Evolutionary conservation across 2,888 invertebrate species (phyloP), one percentile per base, ranked within the genome.

Genomic region (Crematogaster levior): DNA sequence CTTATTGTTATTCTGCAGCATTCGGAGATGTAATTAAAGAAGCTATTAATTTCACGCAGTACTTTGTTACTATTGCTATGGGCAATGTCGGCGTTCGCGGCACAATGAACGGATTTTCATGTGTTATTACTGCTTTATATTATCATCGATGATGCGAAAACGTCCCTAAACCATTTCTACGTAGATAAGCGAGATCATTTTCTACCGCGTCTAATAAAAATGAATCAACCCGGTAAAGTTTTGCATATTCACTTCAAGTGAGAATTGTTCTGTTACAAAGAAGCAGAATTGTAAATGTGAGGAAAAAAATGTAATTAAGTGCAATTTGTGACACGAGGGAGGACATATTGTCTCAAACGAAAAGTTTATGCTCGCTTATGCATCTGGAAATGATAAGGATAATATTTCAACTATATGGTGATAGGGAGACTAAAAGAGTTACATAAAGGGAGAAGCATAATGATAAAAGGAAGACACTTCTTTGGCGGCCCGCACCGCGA

Each of bases 151-250:
- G 56, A 43, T 68, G 70, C 56, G 56, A 56, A 21, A 75, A 53
- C 30, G 46, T 43, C 68, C 40, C 30, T 56, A 30, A 51, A 68
- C 48, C 24, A n/a, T 79, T 79, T 79, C 77, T 43, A 68, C 56
- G 43, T 79, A 56, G 68, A 79, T 68, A 68, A 79, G 77, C 77
- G 77, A 68, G 43, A 34, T 21, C 21, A 58, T 68, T 79, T 56
- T 66, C 10, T 75, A 66, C 27, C 51, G 51, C 40, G 40, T 53
- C 37, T 10, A 24, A 53, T 3, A n/a, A 21, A 56, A 74, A 66
- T 12, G n/a, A 43, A 37, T 30, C 6, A 77, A 48, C 18, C 18
- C 21, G n/a, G 9, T 65, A 27, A n/a, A 43, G 10, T 66, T 53
- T 40, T 27, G 15, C 60, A 15, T 37, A 34, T 30, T 77, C 53